phyloP scores from a whole-genome alignment of 2,888 invertebrate species.

The Myopa tessellatipennis region DNA sequence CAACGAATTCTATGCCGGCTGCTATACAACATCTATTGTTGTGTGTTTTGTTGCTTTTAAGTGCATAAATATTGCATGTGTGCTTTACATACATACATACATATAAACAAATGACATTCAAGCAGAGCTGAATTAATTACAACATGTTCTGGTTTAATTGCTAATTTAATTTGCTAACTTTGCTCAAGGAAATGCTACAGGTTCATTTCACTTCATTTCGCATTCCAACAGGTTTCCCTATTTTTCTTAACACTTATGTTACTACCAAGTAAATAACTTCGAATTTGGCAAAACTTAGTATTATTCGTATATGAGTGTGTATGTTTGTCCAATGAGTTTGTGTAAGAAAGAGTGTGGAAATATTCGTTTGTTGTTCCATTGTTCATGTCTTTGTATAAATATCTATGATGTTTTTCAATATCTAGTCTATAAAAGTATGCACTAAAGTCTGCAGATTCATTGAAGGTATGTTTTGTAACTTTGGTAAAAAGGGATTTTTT shows the following conservation, averaged over 20 bases:
- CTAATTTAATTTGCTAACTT: neutral
- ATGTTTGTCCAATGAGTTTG: neutral
- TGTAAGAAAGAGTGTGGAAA: neutral
- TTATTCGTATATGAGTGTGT: neutral
- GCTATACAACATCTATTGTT: too few relatives aligned
- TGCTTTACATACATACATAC: neutral
- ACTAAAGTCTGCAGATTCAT: neutral
- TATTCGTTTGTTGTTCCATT: neutral
- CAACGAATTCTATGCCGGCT: too few relatives aligned
- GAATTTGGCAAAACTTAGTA: constrained; percentile 14
- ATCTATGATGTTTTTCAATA: neutral
- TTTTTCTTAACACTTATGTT: constrained; percentile 6
- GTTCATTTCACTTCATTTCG: neutral
- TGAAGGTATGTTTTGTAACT: neutral
- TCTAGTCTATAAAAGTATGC: neutral
- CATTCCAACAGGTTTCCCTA: neutral
- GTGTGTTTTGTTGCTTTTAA: neutral
- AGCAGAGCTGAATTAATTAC: neutral
- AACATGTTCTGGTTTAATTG: neutral
- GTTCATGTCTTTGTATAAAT: neutral
- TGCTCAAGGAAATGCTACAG: neutral
- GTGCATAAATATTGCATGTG: neutral
- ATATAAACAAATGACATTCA: neutral
- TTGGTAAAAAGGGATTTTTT: neutral
- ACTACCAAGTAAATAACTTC: constrained; percentile 11